phyloP scores from a whole-genome alignment of 2,113 vertebrate genomes.

The Micronycteris hirsuta region DNA sequence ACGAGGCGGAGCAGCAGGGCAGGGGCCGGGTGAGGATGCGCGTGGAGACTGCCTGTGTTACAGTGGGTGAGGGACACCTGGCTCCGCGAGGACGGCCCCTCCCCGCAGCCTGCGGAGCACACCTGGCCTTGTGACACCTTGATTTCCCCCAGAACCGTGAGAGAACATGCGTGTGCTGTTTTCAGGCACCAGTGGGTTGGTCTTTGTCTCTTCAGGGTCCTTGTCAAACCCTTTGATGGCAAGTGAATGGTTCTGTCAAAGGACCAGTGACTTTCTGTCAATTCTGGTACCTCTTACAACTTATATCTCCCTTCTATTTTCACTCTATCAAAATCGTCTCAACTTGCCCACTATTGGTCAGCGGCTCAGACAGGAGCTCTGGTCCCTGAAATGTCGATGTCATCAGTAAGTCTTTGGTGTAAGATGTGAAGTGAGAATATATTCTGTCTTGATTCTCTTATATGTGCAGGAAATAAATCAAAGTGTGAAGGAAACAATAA shows the following conservation, averaged over 20 bases:
- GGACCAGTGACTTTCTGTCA: neutral
- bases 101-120: no score
- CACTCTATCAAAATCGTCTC: neutral
- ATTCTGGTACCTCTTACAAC: neutral
- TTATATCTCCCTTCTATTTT: neutral
- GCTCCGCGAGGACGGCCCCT: no score
- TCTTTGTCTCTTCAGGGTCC: neutral
- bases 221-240: neutral
- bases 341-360: neutral
- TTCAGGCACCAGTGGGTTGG: neutral
- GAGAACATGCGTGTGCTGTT: no score
- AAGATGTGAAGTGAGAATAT: neutral
- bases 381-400: neutral
- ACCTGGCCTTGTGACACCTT: fast-evolving
- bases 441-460: neutral
- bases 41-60: fast-evolving
- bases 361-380: neutral
- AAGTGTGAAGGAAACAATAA: neutral
- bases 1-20: neutral
- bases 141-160: no score
- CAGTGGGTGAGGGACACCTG: fast-evolving
- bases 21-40: fast-evolving
- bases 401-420: neutral
- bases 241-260: neutral
- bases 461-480: neutral